A percentile compares a stretch with the other conserved stretches of the same genome.
These are phyloP conservation scores for Elgonia sp. DNA, from an alignment of 2,888 invertebrate species.

Conservation along the genomic window DNA sequence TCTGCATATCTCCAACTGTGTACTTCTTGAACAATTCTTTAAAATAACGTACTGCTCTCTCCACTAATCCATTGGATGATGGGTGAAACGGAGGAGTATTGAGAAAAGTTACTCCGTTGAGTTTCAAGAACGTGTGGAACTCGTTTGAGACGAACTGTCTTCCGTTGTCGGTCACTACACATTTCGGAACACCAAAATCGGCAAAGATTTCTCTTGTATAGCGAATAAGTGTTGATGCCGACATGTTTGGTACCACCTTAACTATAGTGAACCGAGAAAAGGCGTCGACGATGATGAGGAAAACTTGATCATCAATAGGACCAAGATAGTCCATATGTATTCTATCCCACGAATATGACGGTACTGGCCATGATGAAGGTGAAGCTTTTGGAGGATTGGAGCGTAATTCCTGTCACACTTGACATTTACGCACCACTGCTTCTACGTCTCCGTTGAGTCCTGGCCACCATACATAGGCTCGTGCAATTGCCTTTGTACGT, in stretches of 20 bases:
- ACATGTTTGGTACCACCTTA: conserved; percentile 33
- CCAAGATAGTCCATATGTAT: conserved; percentile 41
- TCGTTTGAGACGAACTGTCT: conserved; percentile 9
- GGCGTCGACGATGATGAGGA: conserved; percentile 29
- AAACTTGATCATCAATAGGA: conserved; percentile 14
- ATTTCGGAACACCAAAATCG: conserved; percentile 13
- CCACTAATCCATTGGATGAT: not conserved
- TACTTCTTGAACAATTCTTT: conserved; percentile 13
- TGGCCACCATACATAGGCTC: too few relatives aligned
- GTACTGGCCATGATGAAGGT: not conserved
- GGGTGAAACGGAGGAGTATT: conserved; percentile 29
- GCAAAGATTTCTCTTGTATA: conserved; percentile 19
- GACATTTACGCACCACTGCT: too few relatives aligned
- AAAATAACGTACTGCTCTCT: not conserved
- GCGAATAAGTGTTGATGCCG: not conserved
- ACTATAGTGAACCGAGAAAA: conserved; percentile 17
- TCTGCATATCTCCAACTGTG: not conserved
- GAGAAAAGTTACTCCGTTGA: conserved; percentile 7
- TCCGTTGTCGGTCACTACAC: conserved; percentile 28
- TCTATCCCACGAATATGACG: not conserved
- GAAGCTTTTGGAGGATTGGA: too few relatives aligned
- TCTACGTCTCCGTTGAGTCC: too few relatives aligned
- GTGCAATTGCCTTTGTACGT: too few relatives aligned
- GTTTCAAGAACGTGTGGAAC: conserved; percentile 1
- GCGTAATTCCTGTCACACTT: too few relatives aligned